phyloP scores from a whole-genome alignment of 1,140 invertebrate species.

The Pseudobourletiella spinata region DNA sequence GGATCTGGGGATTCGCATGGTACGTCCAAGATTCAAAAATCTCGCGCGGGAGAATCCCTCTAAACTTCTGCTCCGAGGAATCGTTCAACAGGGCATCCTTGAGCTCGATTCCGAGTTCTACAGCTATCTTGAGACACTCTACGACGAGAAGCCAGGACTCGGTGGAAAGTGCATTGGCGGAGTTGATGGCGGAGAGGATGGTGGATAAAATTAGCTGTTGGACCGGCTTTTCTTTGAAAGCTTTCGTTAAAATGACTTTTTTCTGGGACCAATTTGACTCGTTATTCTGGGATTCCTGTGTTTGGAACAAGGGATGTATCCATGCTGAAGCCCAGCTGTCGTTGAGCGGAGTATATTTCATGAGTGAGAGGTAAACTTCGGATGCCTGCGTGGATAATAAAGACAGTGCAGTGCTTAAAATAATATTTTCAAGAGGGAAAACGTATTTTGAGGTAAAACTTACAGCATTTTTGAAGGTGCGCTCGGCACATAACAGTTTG shows the following conservation, averaged over 20 bases:
- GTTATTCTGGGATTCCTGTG: slow-evolving; percentile 10
- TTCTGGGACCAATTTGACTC: slow-evolving; percentile 33
- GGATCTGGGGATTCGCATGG: slow-evolving; percentile 40
- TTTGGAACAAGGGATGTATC: slow-evolving; percentile 22
- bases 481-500: slow-evolving; percentile 4
- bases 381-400: slow-evolving; percentile 21
- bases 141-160: slow-evolving; percentile 22
- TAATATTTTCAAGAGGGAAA: neutral
- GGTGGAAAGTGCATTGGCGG: neutral
- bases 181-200: neutral
- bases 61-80: slow-evolving; percentile 10
- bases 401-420: too few species aligned
- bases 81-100: neutral
- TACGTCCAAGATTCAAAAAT: slow-evolving; percentile 17
- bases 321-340: slow-evolving; percentile 11
- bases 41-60: slow-evolving; percentile 15
- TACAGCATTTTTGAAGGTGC: slow-evolving; percentile 12
- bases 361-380: slow-evolving; percentile 21
- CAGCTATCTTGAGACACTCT: slow-evolving; percentile 28
- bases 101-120: slow-evolving; percentile 15
- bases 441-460: slow-evolving; percentile 1
- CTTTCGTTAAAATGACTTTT: slow-evolving; percentile 12
- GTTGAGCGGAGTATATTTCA: slow-evolving; percentile 18
- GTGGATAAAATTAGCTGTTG: neutral
- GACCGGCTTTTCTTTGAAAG: neutral